phyloP scores from a whole-genome alignment of 1,140 invertebrate genomes.

The Carposina sasakii region DNA sequence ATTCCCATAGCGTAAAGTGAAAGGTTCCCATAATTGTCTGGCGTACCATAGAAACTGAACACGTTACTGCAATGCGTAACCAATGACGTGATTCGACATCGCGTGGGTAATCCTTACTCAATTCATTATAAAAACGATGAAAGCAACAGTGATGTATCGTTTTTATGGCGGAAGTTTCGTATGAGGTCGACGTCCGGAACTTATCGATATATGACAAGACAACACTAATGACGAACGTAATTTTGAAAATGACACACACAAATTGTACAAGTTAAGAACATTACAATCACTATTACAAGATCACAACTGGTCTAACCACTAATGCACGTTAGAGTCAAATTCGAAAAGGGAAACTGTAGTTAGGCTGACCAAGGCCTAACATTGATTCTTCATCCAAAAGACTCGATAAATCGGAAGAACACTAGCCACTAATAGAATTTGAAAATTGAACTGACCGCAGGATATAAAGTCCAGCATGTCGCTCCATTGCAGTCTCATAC shows the following conservation, averaged over 20 bases:
- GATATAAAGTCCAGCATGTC: constrained; percentile 57
- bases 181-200: constrained; percentile 42
- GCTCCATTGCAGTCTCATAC: constrained; percentile 62
- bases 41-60: constrained; percentile 1
- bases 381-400: no score
- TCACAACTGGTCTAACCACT: no score
- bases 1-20: constrained; percentile 33
- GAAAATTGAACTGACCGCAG: constrained; percentile 42
- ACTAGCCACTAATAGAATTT: no score
- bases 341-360: no score
- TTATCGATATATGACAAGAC: constrained; percentile 23
- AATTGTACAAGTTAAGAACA: no score
- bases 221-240: no score
- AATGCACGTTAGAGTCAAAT: no score
- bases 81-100: constrained; percentile 36
- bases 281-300: no score
- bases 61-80: constrained; percentile 31
- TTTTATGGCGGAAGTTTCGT: constrained; percentile 38
- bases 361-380: no score
- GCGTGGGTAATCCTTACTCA: constrained; percentile 48
- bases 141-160: constrained; percentile 58
- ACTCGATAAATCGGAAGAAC: no score
- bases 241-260: no score
- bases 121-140: constrained; percentile 48
- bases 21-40: constrained; percentile 44